A percentile compares a stretch with the other conserved stretches of the same genome.
Conservation (phyloP, 2,113 vertebrate species). For the Lipophrys pholis region DNA sequence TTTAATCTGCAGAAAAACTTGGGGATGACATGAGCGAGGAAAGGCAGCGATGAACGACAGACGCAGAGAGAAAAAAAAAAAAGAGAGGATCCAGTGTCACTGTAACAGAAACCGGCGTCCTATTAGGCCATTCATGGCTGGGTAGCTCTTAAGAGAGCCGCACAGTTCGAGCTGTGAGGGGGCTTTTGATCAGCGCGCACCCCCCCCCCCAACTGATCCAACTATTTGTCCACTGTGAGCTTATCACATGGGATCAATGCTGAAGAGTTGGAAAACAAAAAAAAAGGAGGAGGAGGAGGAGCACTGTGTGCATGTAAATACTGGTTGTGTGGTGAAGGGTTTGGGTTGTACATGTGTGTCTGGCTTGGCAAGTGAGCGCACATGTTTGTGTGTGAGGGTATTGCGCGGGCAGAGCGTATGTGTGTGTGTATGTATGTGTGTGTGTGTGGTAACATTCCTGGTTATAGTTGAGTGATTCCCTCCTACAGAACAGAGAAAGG, state of each 20-base stretch:
- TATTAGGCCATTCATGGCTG: slow-evolving; percentile 75
- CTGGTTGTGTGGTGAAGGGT: too few relatives aligned
- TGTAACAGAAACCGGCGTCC: slow-evolving; percentile 68
- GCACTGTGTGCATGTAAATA: neutral
- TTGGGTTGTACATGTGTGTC: neutral
- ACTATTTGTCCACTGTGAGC: slow-evolving; percentile 54
- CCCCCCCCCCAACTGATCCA: slow-evolving; percentile 15
- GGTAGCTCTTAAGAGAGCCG: slow-evolving; percentile 68
- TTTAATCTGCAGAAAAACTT: too few relatives aligned
- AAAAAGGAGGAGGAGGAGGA: slow-evolving; percentile 19
- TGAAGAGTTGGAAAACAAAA: neutral
- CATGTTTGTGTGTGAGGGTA: slow-evolving; percentile 16
- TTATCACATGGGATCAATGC: slow-evolving; percentile 57
- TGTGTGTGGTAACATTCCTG: slow-evolving; percentile 34
- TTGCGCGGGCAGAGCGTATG: slow-evolving; percentile 14
- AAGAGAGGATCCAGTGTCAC: slow-evolving; percentile 51
- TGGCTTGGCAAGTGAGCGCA: neutral
- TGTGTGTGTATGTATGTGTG: slow-evolving; percentile 14
- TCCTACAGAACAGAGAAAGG: slow-evolving; percentile 38
- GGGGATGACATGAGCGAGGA: slow-evolving; percentile 5
- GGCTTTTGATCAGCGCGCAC: slow-evolving; percentile 57
- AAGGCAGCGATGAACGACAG: slow-evolving; percentile 12
- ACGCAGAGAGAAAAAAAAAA: slow-evolving; percentile 13
- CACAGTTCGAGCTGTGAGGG: slow-evolving; percentile 47
- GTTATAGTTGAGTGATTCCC: slow-evolving; percentile 48